Evolutionary conservation across 2,113 vertebrate species (phyloP), one percentile per base, ranked within the genome.

Genomic region (Eubucco bourcierii): DNA sequence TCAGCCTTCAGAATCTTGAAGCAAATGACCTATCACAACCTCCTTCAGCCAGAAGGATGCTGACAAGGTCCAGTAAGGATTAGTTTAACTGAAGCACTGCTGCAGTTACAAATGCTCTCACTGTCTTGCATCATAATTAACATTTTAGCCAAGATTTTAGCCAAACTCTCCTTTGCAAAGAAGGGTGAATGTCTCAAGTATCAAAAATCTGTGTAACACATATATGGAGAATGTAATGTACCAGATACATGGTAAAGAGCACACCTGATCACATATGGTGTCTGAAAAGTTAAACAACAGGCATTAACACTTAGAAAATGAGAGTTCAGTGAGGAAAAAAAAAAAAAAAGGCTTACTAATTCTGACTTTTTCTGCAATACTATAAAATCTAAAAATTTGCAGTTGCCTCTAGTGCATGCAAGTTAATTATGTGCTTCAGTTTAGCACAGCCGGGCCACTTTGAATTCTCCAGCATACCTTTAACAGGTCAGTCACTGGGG

Each of bases 241-340:
- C 63, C 1, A 18, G 15, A 29, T 85, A 90, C 10, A 7, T 13
- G 50, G 81, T 80, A 84, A 92, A 89, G 90, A 90, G 82, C 39
- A 91, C 7, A 24, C 46, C 59, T 73, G 83, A 60, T 79, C 58
- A 44, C 76, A 86, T 86, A 86, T 13, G 60, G 88, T 68, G 73
- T 80, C 93, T 91, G 90, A 74, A 83, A 95, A 94, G 65, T 90
- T 84, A 94, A 88, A 83, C 71, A 60, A 4, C 73, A 91, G 68
- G 63, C 61, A 60, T 24, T 71, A 80, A 33, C 50, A 75, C 71
- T 86, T 78, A 52, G 14, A 80, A 85, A 94, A 86, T 72, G 88
- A 83, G 44, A 90, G 23, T 72, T 80, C 68, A 53, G 10, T 64
- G 77, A 82, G 70, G 50, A 13, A 24, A 24, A 24, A 11, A 47